Evolutionary conservation across 2,888 invertebrate species (phyloP), one percentile per base, ranked within the genome.

Genomic region (Arenicola marina): DNA sequence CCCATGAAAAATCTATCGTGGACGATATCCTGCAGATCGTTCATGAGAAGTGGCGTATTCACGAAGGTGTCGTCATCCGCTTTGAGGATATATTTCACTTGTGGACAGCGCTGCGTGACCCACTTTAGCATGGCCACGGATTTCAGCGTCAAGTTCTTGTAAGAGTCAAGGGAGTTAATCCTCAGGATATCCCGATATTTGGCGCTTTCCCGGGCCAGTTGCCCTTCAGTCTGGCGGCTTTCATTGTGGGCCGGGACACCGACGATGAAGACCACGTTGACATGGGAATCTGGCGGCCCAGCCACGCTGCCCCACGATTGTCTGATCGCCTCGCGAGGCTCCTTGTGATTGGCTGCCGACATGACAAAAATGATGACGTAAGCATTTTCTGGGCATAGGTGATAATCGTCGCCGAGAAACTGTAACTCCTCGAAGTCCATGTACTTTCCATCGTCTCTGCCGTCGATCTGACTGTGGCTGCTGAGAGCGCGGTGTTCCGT

Each of bases 61-160:
- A 61, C 28, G 34, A 56, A 61, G 2, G 56, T 56, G 33, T 61
- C 61, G 34, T 61, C 61, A 43, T 61, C 61, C 7, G 61, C 21
- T 46, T 61, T 61, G 3, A 61, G 11, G 7, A 61, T 24, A 31
- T 45, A 61, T 26, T 34, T 18, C 4, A 44, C 34, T 11, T 24
- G 18, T 26, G 48, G 28, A 28, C 61, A 56, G 21, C 24, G 26
- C 24, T 4, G 18, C 1, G n/a, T 1, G 24, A 56, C 33, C 55
- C 56, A 61, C 2, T 21, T 1, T 26, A 61, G 38, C 55, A 61
- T 61, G 24, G 55, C 45, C 21, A 55, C 26, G 4, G 61, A 56
- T 33, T 61, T 61, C 24, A 56, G 34, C 15, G 56, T 32, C 26
- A 61, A 48, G 29, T 45, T 61, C 11, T 15, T n/a, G 56, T 61